Evolutionary conservation across 2,888 invertebrate species (phyloP), one percentile per base, ranked within the genome.

Genomic region (Scaeva pyrastri): DNA sequence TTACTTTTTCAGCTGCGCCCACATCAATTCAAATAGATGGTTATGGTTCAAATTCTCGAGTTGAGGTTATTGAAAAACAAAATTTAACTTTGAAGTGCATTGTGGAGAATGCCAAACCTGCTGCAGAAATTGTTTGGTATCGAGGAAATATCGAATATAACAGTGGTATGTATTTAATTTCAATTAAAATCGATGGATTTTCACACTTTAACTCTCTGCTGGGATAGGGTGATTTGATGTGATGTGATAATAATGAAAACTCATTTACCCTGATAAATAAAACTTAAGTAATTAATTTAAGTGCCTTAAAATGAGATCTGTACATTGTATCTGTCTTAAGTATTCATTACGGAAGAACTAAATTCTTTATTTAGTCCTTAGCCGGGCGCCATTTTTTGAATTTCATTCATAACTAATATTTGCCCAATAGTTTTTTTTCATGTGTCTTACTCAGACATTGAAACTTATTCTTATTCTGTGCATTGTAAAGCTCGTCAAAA

Each of bases 91-190:
- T 91, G 12, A 90, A 89, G 52, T 91, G 91, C 76, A 87, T 91
- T 71, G 90, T 91, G 11, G 91, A 91, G 88, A 92, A 91, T 83
- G 92, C 91, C 1, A 92, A 91, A 88, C 91, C 91, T 3, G 91
- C 92, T 19, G 92, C 91, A 1, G 91, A 91, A 85, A 89, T 91
- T 68, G 89, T 90, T 8, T 91, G 91, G 91, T 91, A 88, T 75
- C 90, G 91, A 75, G 91, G 90, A 48, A 91, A 91, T 74, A 84
- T 89, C 3, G 90, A 90, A 5, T 73, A 91, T 11, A 64, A 74
- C 11, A 64, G 80, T 83, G 87, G 89, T 90, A 66, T 14, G 68
- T 5, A 26, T 26, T 62, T n/a, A n/a, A 23, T n/a, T 52, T 12
- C 1, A 14, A 52, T 23, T 26, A n/a, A 31, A 31, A 52, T 52